Evolutionary conservation across 1,140 invertebrate species (phyloP).

Genomic region (Solenopsis fugax): DNA sequence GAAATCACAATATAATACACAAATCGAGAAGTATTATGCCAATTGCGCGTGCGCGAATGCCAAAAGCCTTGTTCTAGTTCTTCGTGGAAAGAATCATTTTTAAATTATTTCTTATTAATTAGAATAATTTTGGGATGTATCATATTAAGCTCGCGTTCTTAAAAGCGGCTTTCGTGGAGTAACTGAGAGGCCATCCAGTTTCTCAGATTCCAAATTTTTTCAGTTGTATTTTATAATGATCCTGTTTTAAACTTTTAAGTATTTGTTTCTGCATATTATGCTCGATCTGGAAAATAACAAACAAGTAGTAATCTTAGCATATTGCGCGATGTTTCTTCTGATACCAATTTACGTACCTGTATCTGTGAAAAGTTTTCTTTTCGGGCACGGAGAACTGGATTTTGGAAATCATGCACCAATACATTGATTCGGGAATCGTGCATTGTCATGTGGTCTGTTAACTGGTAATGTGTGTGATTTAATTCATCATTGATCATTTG

Average conservation of each 20-base stretch:
- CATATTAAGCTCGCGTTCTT: constrained; percentile 48
- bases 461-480: constrained; percentile 77
- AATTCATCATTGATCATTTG: constrained; percentile 78
- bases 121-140: constrained; percentile 1
- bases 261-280: constrained; percentile 84
- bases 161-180: background rate
- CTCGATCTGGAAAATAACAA: constrained; percentile 79
- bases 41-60: constrained; percentile 12
- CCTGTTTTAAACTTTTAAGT: constrained; percentile 83
- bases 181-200: background rate
- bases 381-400: constrained; percentile 76
- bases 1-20: background rate
- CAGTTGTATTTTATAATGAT: constrained; percentile 82
- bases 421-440: constrained; percentile 82
- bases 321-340: background rate
- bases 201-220: constrained; percentile 82
- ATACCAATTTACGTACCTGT: constrained; percentile 75
- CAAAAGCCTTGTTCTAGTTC: background rate
- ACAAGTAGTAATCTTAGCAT: background rate
- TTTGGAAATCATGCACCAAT: constrained; percentile 80
- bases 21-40: background rate
- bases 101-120: constrained; percentile 38
- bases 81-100: background rate
- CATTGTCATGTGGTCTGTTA: constrained; percentile 78
- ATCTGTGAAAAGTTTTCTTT: constrained; percentile 79